These are phyloP conservation scores for Drepanosiphum platanoidis DNA, from an alignment of 2,888 invertebrate genomes.

Conservation along the genomic window DNA sequence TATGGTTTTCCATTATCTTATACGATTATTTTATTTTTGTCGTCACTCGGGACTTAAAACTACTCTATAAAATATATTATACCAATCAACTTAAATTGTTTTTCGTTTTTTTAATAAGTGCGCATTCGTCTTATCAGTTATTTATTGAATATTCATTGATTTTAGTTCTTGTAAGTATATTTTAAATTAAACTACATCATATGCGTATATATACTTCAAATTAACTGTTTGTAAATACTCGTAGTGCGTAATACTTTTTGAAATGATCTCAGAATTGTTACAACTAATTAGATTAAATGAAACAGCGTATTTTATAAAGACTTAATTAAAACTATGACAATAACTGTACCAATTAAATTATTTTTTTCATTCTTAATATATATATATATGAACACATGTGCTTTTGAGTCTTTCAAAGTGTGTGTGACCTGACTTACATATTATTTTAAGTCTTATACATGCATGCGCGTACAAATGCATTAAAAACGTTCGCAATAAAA, in stretches of 20 bases:
- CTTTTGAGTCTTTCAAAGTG: background rate
- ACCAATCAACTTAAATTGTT: too few species aligned
- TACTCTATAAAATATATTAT: background rate
- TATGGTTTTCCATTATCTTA: background rate
- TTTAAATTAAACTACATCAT: background rate
- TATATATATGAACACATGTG: background rate
- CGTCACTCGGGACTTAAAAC: background rate
- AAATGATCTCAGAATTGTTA: background rate
- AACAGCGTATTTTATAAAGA: background rate
- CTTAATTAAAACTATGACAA: background rate
- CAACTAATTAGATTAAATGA: background rate
- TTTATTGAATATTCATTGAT: background rate
- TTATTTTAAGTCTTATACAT: background rate
- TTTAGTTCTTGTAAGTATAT: background rate
- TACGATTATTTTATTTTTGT: background rate
- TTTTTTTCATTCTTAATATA: background rate
- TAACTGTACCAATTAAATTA: conserved; percentile 28
- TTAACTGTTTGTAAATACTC: background rate
- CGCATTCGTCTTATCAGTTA: background rate
- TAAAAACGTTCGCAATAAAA: background rate
- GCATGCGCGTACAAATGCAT: background rate
- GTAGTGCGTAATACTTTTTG: background rate
- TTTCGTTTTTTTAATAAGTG: background rate
- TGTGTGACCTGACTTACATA: background rate
- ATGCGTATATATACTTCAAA: background rate